Evolutionary conservation across 1,140 invertebrate species (phyloP).

Genomic region (Dermatophagoides farinae): DNA sequence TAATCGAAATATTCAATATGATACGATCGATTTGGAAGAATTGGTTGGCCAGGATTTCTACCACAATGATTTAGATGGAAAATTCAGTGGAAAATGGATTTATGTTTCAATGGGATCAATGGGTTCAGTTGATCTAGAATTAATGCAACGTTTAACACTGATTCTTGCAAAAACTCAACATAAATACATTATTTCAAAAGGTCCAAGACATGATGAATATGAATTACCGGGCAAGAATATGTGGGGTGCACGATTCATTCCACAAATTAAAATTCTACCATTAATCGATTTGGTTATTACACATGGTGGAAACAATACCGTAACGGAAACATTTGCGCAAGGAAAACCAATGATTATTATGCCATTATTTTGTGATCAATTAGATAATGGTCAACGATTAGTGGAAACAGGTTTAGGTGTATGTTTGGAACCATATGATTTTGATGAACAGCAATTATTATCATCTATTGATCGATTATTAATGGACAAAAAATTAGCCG

Average conservation of each 20-base stretch:
- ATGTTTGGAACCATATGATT: conserved; percentile 8
- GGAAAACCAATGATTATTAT: conserved; percentile 7
- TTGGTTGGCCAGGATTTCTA: background rate
- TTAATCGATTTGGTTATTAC: conserved; percentile 20
- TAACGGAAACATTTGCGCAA: conserved; percentile 4
- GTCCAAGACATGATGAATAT: background rate
- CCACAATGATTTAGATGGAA: background rate
- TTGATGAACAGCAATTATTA: background rate
- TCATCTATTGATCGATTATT: too few species aligned
- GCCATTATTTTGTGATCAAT: conserved; percentile 15
- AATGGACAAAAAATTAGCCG: too few species aligned
- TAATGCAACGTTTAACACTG: conserved; percentile 13
- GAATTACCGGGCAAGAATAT: conserved; percentile 6
- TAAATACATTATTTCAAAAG: conserved; percentile 12
- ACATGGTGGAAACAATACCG: conserved; percentile 23
- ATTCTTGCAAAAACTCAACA: conserved; percentile 9
- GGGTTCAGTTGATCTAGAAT: conserved; percentile 17
- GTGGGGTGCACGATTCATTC: conserved; percentile 12
- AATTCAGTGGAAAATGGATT: conserved; percentile 9
- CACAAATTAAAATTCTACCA: conserved; percentile 7
- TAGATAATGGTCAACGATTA: conserved; percentile 14
- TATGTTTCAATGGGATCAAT: conserved; percentile 13
- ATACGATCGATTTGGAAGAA: background rate
- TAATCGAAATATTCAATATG: background rate
- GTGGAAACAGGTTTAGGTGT: conserved; percentile 8